Conservation (phyloP, 1,140 invertebrate species). For the Leptopilina boulardi region DNA sequence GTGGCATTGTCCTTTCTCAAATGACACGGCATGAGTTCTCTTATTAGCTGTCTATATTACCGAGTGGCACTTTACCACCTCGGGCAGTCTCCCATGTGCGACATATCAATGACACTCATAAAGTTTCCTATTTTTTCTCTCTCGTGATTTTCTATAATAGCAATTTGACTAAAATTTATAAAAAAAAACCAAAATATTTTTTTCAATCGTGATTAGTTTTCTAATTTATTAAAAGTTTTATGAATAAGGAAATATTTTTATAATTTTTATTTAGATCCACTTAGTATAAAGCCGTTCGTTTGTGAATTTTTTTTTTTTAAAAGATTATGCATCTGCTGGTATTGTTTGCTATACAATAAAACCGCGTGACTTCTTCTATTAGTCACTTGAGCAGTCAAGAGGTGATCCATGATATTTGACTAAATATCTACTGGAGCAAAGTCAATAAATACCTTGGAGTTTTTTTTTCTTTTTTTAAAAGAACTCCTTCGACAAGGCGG, state of each 20-base stretch:
- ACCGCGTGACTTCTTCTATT: conserved; percentile 72
- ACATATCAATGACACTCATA: neutral
- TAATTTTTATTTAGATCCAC: neutral
- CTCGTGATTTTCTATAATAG: too few relatives aligned
- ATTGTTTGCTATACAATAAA: conserved; percentile 67
- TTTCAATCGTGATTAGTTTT: too few relatives aligned
- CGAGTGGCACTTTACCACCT: conserved; percentile 18
- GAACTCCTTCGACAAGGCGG: conserved; percentile 15
- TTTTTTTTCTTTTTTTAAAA: conserved; percentile 24
- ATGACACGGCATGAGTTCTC: conserved; percentile 23
- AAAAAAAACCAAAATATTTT: too few relatives aligned
- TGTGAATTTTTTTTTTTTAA: conserved; percentile 22
- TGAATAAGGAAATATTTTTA: too few relatives aligned
- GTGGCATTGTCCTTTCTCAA: conserved; percentile 24
- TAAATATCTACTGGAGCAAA: conserved; percentile 43
- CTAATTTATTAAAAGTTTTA: too few relatives aligned
- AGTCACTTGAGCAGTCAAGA: conserved; percentile 66
- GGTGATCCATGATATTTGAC: conserved; percentile 55
- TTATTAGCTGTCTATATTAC: conserved; percentile 30
- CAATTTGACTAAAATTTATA: too few relatives aligned
- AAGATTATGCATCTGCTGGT: conserved; percentile 43
- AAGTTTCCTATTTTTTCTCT: neutral
- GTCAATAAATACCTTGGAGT: conserved; percentile 59
- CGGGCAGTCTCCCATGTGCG: conserved; percentile 11
- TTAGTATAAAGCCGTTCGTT: neutral